phyloP scores from a whole-genome alignment of 2,797 vertebrate genomes.

The Ptychadena robeensis region DNA sequence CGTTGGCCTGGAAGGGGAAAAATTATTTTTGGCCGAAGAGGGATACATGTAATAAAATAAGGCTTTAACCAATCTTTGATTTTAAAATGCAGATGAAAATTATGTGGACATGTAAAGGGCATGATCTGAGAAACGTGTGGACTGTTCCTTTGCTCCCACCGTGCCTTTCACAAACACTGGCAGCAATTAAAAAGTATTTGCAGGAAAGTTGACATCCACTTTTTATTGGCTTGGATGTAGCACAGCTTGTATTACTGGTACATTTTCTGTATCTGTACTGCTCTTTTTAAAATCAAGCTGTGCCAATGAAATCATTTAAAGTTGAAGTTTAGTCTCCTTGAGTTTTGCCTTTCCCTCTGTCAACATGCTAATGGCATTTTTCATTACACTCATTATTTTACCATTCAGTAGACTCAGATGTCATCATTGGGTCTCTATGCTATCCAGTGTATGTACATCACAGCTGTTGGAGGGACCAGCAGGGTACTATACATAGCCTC shows the following conservation, averaged over 20 bases:
- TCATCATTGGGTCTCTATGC: no score
- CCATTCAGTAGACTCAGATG: no score
- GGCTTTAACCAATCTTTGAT: slow-evolving; percentile 39
- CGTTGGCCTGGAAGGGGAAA: slow-evolving; percentile 54
- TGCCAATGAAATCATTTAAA: slow-evolving; percentile 13
- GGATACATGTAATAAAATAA: slow-evolving; percentile 42
- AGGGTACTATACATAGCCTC: no score
- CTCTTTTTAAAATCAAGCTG: neutral
- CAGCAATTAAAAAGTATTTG: slow-evolving; percentile 6
- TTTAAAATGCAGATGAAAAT: slow-evolving; percentile 42
- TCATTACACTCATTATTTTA: no score
- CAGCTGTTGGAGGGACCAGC: no score
- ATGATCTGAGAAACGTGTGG: slow-evolving; percentile 18
- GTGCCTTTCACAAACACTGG: slow-evolving; percentile 29
- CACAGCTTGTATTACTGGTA: slow-evolving; percentile 7
- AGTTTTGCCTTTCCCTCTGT: no score
- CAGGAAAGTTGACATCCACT: slow-evolving; percentile 27
- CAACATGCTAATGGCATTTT: no score
- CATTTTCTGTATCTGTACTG: neutral
- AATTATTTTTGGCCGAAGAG: slow-evolving; percentile 43
- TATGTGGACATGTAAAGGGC: slow-evolving; percentile 19
- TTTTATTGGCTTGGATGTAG: neutral
- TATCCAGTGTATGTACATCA: no score
- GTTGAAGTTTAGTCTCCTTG: neutral
- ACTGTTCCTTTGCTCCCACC: slow-evolving; percentile 15